Evolutionary conservation across 1,140 invertebrate genomes (phyloP).

Genomic region (Eriocheir sinensis): DNA sequence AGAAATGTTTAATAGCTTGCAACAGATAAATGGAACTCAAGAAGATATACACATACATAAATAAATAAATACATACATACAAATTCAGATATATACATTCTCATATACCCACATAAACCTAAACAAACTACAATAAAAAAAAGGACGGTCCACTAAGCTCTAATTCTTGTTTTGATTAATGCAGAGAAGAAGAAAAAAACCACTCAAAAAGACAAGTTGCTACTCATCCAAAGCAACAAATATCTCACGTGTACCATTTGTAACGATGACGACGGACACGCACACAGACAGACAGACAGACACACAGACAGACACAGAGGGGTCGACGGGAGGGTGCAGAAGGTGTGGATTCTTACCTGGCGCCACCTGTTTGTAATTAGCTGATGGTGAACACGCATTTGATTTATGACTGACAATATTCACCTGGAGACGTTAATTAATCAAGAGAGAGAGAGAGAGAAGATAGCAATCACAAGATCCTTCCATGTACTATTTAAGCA

Average conservation of each 20-base stretch:
- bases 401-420: background rate
- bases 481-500: too few relatives aligned
- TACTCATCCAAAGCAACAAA: background rate
- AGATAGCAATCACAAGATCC: too few relatives aligned
- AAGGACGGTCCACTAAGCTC: background rate
- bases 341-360: background rate
- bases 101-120: too few relatives aligned
- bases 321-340: background rate
- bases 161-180: too few relatives aligned
- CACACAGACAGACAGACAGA: background rate
- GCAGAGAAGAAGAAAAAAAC: too few relatives aligned
- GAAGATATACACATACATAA: too few relatives aligned
- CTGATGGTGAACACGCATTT: background rate
- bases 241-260: background rate
- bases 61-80: too few relatives aligned
- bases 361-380: slow-evolving; percentile 13
- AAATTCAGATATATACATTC: too few relatives aligned
- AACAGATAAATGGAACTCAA: too few relatives aligned
- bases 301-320: background rate
- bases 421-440: slow-evolving; percentile 16
- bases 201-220: background rate
- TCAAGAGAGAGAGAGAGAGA: slow-evolving; percentile 9
- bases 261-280: background rate
- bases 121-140: background rate
- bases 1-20: too few relatives aligned